Base-by-base conservation (phyloP, 1,140 invertebrate species). In the Delia radicum region DNA sequence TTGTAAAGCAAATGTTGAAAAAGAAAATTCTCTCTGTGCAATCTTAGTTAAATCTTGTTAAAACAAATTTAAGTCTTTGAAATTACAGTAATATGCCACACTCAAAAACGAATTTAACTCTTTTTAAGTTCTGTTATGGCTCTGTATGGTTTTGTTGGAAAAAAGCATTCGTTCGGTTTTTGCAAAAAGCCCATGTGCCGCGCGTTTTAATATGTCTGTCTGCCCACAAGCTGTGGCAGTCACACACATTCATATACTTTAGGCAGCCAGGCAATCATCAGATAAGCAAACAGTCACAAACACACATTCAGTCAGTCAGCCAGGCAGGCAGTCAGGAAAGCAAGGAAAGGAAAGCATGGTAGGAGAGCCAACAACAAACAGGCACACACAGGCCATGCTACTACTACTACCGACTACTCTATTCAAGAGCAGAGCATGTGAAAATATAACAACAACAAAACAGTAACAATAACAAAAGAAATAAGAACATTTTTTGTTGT, bases 191-290 rank as follows among this genome's bases (percentile, higher is more conserved):
- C 48, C 48, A 55, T 55, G 48, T 55, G 48, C 48, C 48, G 48
- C 48, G 48, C 21, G 48, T 55, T 55, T 55, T 21, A 55, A 27
- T 65, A 28, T 69, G n/a, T n/a, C n/a, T n/a, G n/a, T 27, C 42
- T 73, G 71, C 71, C 37, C 24, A 46, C 37, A 73, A 73, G 71
- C 71, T 73, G 71, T 72, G 33, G 7, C 24, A 37, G 31, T 13
- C 46, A 73, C 21, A 73, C 71, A 73, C 37, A 73, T n/a, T n/a
- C 24, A 73, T 12, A 48, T 15, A 42, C 29, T 37, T n/a, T n/a
- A n/a, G n/a, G n/a, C n/a, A n/a, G n/a, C n/a, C n/a, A n/a, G n/a
- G n/a, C n/a, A n/a, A n/a, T n/a, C n/a, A n/a, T n/a, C n/a, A n/a
- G n/a, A n/a, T n/a, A n/a, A n/a, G n/a, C n/a, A n/a, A n/a, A n/a